A percentile compares a stretch with the other conserved stretches of the same genome.
These are phyloP conservation scores for Microcebus tavaratra DNA, from an alignment of 2,113 vertebrate genomes.

Conservation along the genomic window DNA sequence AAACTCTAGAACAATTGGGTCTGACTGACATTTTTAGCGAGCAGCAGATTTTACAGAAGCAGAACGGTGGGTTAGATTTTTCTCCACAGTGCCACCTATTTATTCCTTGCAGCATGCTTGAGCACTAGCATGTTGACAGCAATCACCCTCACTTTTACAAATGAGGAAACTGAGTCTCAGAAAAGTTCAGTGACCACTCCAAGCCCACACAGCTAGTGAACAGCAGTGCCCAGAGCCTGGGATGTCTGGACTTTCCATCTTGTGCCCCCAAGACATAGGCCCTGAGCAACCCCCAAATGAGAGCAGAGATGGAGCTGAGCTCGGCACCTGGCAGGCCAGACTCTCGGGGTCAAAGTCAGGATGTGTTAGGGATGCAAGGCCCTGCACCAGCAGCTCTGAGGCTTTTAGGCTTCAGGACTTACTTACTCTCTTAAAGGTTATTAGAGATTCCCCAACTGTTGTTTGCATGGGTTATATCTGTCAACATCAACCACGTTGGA, in stretches of 20 bases:
- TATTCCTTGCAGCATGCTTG: background rate
- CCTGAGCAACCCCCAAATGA: background rate
- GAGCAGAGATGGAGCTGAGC: no score
- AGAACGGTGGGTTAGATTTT: no score
- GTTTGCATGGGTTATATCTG: background rate
- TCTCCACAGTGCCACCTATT: background rate
- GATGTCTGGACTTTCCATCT: background rate
- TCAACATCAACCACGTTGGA: background rate
- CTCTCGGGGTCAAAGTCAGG: rapidly evolving
- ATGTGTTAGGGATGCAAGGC: background rate
- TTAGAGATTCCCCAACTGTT: background rate
- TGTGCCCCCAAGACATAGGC: background rate
- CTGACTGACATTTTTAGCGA: no score
- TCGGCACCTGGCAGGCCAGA: background rate
- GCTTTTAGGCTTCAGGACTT: no score
- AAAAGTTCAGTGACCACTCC: background rate
- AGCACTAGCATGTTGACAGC: no score
- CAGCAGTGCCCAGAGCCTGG: background rate
- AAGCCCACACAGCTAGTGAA: background rate
- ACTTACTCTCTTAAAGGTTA: background rate
- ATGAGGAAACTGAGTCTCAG: background rate
- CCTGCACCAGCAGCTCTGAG: background rate
- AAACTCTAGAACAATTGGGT: no score
- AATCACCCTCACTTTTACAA: background rate
- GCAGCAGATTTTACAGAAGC: no score